Base-by-base conservation (phyloP, 1,140 invertebrate species). In the Anastrepha ludens region DNA sequence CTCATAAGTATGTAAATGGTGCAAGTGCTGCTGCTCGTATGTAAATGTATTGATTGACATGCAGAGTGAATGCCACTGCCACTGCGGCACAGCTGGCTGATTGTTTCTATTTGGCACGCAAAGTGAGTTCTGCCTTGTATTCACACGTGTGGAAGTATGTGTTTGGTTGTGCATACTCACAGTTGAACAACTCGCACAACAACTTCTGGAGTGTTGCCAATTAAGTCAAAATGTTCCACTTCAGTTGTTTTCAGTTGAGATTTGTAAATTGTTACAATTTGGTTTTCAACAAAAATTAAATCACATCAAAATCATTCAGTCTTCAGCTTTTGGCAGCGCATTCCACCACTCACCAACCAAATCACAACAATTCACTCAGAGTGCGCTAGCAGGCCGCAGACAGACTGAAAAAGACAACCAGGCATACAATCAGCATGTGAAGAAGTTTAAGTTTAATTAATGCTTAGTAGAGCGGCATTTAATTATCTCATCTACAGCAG, bases 381-480 rank as follows among this genome's bases (percentile, higher is more conserved):
- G 44, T 44, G 39, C 17, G 65, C 20, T 8, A 13, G 4, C 41
- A 6, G 17, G 41, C 67, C 39, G 41, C 67, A 74, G 67, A 74
- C 64, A 65, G 64, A 65, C 64, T 29, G 64, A 29, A 62, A 62
- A 4, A 62, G 15, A 15, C 60, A 62, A 62, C 9, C 17, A 62
- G 4, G 17, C 60, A 62, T 1, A 62, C 50, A 55, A 55, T 6
- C 11, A 55, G 3, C 67, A 74, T 41, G 44, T 74, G 41, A 74
- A 74, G 39, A 74, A 74, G 67, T 74, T 74, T 74, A 47, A 74
- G 44, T 74, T 74, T 74, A 74, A 74, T 74, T 74, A 74, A 44
- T 74, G 67, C 44, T 47, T 47, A 74, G 67, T 47, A 74, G 41
- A 44, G 39, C 41, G 13, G 13, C 39, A 17, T 74, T 74, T 74